These are phyloP conservation scores for Trogon melanurus DNA, from an alignment of 2,113 vertebrate species.

Conservation along the genomic window DNA sequence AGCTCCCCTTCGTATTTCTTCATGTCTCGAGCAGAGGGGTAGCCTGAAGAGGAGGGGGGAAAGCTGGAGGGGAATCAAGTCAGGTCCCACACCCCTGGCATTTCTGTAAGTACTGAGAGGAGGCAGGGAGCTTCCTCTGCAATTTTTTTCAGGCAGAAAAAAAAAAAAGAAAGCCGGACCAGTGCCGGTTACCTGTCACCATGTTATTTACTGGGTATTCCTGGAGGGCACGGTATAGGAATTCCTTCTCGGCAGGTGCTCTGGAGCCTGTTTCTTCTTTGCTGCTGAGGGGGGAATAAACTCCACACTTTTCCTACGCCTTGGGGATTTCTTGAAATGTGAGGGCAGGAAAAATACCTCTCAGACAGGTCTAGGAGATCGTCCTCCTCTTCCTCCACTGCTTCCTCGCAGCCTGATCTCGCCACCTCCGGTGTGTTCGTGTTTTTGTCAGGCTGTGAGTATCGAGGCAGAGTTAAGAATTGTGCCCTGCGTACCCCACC, in stretches of 20 bases:
- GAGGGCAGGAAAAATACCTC: constrained; percentile 61
- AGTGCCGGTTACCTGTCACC: constrained; percentile 58
- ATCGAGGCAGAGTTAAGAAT: neutral
- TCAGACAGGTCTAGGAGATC: neutral
- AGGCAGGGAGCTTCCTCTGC: accelerated
- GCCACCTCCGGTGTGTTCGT: accelerated
- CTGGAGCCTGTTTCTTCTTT: neutral
- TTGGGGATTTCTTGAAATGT: neutral
- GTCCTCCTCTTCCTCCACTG: neutral
- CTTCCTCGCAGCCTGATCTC: neutral
- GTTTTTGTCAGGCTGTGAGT: neutral
- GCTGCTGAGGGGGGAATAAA: neutral
- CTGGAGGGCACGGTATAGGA: neutral
- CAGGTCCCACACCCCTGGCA: neutral
- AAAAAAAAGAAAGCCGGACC: no score
- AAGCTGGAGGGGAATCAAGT: neutral
- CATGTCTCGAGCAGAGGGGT: constrained; percentile 71
- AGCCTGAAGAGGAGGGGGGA: constrained; percentile 57
- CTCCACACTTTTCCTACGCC: accelerated
- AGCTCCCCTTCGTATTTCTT: constrained; percentile 75
- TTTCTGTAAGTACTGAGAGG: accelerated
- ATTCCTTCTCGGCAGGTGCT: neutral
- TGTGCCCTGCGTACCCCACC: neutral
- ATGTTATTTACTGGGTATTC: constrained; percentile 63
- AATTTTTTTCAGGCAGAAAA: neutral